Evolutionary conservation across 2,113 vertebrate genomes (phyloP), one percentile per base, ranked within the genome.

Genomic region (Picathartes gymnocephalus): DNA sequence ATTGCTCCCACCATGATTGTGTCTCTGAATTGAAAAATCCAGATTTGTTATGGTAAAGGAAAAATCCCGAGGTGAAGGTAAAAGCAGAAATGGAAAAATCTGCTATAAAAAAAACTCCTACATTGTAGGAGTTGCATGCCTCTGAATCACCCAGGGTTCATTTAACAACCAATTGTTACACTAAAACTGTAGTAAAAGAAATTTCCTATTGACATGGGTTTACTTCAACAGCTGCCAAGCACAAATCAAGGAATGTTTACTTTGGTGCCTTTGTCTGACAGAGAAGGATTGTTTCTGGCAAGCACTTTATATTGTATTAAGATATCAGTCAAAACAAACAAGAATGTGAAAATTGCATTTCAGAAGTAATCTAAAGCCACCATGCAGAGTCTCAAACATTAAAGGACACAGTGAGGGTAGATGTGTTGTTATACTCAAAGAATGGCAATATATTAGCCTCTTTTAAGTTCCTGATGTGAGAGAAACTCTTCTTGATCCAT

Each of bases 91-190:
- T 23, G 28, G 61, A 50, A 94, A 93, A 69, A 65, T 39, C 22
- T 72, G 15, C 39, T 42, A 54, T 45, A 30, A 84, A 91, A 89
- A 79, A 51, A 39, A 39, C 39, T 39, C 39, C 39, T 19, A n/a
- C 3, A 15, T 40, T 48, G 18, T 44, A 44, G 35, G 28, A 62
- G 15, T 81, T 77, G 9, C 28, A 84, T 35, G 31, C 22, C 76
- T 39, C 81, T 85, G 81, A 69, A 79, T 51, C 71, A 91, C 50
- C 53, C 60, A 68, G 78, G 72, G 92, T 89, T 92, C 74, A 91
- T 93, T 93, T 93, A 91, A 93, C 91, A 94, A 83, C 42, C 79
- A 81, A 45, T 74, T 95, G 73, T 94, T 96, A 92, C 93, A 91
- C 64, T 56, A 62, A 62, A 77, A 70, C 31, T 28, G 71, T 73